These are phyloP conservation scores for Boleophthalmus pectinirostris DNA, from an alignment of 2,113 vertebrate genomes.

Conservation along the genomic window DNA sequence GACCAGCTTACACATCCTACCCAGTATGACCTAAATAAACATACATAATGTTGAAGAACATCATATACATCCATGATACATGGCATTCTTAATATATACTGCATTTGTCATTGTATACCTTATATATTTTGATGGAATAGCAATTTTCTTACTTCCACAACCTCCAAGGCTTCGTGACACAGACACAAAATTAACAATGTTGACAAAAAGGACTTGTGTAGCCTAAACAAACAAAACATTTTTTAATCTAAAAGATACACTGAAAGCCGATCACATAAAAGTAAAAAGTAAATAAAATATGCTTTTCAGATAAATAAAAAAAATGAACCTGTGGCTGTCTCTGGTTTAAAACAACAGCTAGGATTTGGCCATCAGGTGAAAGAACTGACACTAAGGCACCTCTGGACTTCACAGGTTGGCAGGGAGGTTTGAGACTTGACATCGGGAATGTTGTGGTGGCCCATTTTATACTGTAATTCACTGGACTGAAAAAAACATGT, in stretches of 20 bases:
- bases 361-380: conserved; percentile 84
- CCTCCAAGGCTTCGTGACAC: conserved; percentile 84
- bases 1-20: conserved; percentile 90
- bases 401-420: conserved; percentile 86
- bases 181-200: conserved; percentile 85
- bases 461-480: conserved; percentile 81
- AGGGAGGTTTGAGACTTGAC: conserved; percentile 75
- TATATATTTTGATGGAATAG: conserved; percentile 80
- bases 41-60: not conserved
- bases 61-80: not conserved
- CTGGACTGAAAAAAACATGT: conserved; percentile 62
- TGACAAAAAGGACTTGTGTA: conserved; percentile 90
- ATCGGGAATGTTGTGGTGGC: conserved; percentile 80
- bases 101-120: conserved; percentile 73
- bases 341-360: conserved; percentile 90
- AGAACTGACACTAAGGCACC: conserved; percentile 85
- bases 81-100: too few species aligned
- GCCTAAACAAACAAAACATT: conserved; percentile 72
- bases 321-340: conserved; percentile 83
- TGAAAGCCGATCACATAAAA: not conserved
- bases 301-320: not conserved
- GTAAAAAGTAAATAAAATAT: not conserved
- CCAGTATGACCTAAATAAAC: conserved; percentile 90
- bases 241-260: not conserved
- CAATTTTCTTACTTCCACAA: conserved; percentile 84